Evolutionary conservation across 2,797 vertebrate genomes (phyloP).

Genomic region (Eremophila alpestris): DNA sequence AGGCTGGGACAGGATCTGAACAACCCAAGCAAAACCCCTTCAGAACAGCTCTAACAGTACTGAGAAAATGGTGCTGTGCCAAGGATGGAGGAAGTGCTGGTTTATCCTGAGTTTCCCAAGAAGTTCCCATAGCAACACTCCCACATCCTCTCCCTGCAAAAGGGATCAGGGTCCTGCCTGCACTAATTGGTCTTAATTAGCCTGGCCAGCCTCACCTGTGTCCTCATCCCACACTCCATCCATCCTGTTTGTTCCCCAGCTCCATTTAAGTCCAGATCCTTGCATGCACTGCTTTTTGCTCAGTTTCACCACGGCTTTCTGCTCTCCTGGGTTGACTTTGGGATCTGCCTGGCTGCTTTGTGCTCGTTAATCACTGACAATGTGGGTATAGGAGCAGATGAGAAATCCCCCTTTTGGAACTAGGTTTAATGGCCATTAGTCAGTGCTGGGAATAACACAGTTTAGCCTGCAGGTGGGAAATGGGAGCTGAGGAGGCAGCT

Average conservation of each 20-base stretch:
- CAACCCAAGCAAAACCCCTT: not conserved
- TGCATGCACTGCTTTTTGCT: rapidly evolving
- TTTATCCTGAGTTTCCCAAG: not conserved
- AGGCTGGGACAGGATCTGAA: not conserved
- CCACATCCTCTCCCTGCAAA: not conserved
- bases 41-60: not conserved
- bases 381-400: not conserved
- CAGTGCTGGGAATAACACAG: rapidly evolving
- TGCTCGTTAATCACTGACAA: not conserved
- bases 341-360: not conserved
- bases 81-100: not conserved
- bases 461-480: not conserved
- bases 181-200: not conserved
- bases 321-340: not conserved
- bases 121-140: not conserved
- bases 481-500: not conserved
- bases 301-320: rapidly evolving
- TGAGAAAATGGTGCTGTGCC: not conserved
- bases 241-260: not conserved
- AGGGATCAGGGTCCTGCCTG: not conserved
- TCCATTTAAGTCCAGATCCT: not conserved
- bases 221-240: not conserved
- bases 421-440: not conserved
- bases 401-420: not conserved
- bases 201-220: not conserved